Conservation (phyloP, 2,797 vertebrate genomes). For the Myiotriccus ornatus region DNA sequence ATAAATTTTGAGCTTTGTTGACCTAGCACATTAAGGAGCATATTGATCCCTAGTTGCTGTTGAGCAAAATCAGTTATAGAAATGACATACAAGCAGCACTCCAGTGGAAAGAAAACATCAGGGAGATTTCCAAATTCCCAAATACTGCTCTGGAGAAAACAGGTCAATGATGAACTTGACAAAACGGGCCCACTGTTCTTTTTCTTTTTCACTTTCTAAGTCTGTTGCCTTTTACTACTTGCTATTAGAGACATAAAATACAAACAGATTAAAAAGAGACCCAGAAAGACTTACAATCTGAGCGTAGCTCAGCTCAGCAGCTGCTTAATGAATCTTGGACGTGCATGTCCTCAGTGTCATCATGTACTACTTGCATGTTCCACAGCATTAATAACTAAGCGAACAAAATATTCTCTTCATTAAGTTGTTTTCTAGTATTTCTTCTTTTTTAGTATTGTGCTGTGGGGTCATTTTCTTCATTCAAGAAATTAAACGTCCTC, state of each 20-base stretch:
- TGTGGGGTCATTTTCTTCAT: background rate
- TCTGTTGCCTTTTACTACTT: conserved; percentile 6
- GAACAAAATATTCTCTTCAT: background rate
- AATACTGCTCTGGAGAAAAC: background rate
- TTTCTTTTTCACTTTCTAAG: background rate
- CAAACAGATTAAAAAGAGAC: background rate
- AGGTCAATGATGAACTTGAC: background rate
- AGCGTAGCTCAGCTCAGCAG: background rate
- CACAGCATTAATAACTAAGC: background rate
- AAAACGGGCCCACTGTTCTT: background rate
- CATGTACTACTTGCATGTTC: background rate
- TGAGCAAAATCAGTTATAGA: background rate
- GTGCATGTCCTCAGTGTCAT: background rate
- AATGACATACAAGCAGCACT: background rate
- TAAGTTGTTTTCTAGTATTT: background rate
- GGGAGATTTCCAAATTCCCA: background rate
- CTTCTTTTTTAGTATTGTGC: background rate
- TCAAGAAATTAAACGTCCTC: background rate
- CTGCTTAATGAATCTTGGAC: background rate
- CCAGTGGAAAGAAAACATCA: background rate
- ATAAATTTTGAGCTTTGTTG: background rate
- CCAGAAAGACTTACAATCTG: background rate
- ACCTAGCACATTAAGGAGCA: background rate
- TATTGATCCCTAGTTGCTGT: background rate
- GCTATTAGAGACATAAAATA: background rate